phyloP scores from a whole-genome alignment of 2,113 vertebrate genomes.

The Phylloscopus whistleri region DNA sequence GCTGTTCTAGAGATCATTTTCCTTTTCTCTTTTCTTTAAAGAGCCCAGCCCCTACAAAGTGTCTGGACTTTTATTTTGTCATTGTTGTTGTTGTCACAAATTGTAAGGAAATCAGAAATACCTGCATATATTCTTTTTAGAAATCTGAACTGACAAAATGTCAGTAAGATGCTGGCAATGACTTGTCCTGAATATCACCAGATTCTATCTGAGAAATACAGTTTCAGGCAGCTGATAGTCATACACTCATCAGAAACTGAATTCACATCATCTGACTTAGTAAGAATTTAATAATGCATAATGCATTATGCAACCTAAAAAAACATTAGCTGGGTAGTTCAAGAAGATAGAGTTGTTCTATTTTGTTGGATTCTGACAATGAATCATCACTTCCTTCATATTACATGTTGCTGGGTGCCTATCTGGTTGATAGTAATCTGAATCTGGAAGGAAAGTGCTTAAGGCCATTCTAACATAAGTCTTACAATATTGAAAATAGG shows the following conservation, averaged over 20 bases:
- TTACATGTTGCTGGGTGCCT: background rate
- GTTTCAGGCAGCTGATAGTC: background rate
- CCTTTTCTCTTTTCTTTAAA: background rate
- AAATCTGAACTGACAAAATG: background rate
- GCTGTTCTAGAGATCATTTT: background rate
- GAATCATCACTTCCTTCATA: conserved; percentile 36
- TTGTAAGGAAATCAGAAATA: background rate
- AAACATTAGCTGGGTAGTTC: conserved; percentile 17
- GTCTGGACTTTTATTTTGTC: background rate
- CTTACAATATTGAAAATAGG: background rate
- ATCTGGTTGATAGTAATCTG: conserved; percentile 1
- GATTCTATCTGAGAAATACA: background rate
- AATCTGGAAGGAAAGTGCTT: conserved; percentile 19
- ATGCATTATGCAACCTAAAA: background rate
- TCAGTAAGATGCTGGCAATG: background rate
- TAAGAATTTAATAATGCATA: conserved; percentile 27
- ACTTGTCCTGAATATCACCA: background rate
- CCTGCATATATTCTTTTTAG: background rate
- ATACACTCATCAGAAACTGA: background rate
- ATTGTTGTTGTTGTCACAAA: background rate
- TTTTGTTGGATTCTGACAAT: conserved; percentile 55
- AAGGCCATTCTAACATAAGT: background rate
- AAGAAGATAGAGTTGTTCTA: conserved; percentile 11
- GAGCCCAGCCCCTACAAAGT: rapidly evolving
- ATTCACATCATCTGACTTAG: background rate